A percentile compares a stretch with the other conserved stretches of the same genome.
These are phyloP conservation scores for Menura novaehollandiae DNA, from an alignment of 2,113 vertebrate genomes.

Conservation along the genomic window DNA sequence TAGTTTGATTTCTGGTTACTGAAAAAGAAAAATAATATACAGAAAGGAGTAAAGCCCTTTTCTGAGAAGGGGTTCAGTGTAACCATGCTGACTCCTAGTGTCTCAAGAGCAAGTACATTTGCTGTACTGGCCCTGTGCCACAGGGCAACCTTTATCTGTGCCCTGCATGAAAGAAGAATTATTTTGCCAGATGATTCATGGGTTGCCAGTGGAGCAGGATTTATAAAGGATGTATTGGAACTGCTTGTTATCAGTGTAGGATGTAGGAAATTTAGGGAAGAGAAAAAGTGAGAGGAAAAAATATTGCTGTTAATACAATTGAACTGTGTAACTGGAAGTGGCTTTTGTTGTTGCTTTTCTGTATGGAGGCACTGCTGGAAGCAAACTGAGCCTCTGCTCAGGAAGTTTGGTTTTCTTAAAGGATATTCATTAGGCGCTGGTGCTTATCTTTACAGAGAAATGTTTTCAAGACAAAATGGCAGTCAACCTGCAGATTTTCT, in stretches of 20 bases:
- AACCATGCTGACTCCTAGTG: not conserved
- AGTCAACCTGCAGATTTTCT: not conserved
- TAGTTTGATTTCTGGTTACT: not conserved
- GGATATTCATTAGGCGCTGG: not conserved
- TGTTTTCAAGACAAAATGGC: not conserved
- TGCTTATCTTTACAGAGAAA: not conserved
- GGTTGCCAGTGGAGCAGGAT: not conserved
- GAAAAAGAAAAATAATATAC: accelerated
- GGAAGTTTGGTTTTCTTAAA: not conserved
- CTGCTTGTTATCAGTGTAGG: not conserved
- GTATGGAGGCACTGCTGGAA: not conserved
- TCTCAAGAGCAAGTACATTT: not conserved
- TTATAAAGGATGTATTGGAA: not conserved
- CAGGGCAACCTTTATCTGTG: not conserved
- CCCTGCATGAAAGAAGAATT: not conserved
- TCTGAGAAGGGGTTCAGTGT: not conserved
- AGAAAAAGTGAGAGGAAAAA: not conserved
- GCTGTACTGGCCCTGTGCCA: not conserved
- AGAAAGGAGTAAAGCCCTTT: not conserved
- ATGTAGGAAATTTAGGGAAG: not conserved
- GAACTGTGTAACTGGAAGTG: not conserved
- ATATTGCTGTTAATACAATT: not conserved
- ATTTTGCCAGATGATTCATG: not conserved
- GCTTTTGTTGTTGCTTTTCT: conserved; percentile 18
- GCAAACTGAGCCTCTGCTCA: not conserved